phyloP scores from a whole-genome alignment of 53 echinoderm and acorn worm genomes.

The Mesocentrotus franciscanus region DNA sequence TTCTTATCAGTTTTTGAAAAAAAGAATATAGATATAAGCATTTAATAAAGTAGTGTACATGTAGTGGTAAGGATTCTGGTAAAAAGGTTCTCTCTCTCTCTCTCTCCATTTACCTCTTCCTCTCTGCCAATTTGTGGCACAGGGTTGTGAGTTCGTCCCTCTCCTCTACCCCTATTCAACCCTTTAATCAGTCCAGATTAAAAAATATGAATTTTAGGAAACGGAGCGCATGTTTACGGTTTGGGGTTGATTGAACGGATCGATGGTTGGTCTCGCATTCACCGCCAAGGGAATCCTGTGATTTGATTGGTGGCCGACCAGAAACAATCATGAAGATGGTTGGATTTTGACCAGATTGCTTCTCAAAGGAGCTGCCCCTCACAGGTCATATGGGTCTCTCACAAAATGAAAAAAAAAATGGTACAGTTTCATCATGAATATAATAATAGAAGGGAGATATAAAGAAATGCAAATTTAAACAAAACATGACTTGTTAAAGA shows the following conservation, averaged over 20 bases:
- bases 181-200: conserved; percentile 66
- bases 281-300: conserved; percentile 52
- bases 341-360: conserved; percentile 42
- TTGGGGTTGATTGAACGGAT: conserved; percentile 70
- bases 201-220: conserved; percentile 63
- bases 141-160: conserved; percentile 13
- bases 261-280: conserved; percentile 61
- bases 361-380: not conserved
- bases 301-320: conserved; percentile 68
- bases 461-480: not conserved
- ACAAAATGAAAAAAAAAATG: conserved; percentile 3
- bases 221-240: conserved; percentile 68
- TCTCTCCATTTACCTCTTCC: not conserved
- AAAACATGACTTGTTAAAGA: not conserved
- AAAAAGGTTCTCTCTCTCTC: not conserved
- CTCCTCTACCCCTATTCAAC: not conserved
- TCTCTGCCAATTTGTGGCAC: not conserved
- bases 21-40: too few relatives aligned
- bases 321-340: conserved; percentile 45
- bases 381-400: not conserved
- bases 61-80: too few relatives aligned
- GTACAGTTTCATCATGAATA: not conserved
- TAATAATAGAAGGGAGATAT: too few relatives aligned
- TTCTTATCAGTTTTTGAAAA: not conserved
- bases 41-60: too few relatives aligned